Base-by-base conservation (phyloP, 92 coral and sea anemone species). In the Hydrozoanthus gracilis region DNA sequence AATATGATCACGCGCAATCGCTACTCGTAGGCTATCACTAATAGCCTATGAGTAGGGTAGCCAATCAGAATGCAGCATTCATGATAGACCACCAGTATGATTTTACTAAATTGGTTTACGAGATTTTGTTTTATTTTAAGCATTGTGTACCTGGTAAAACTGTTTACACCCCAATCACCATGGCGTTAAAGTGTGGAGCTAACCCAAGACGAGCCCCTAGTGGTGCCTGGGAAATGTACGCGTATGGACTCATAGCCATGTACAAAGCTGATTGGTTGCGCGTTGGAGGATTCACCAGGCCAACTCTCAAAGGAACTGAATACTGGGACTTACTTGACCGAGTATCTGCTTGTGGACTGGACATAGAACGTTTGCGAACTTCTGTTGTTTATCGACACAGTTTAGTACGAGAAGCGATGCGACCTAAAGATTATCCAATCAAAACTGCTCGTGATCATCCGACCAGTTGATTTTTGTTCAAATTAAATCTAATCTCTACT, bases 301-400 rank as follows among this genome's bases (percentile, higher is more conserved):
- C 82, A 27, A 77, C 49, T 44, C 14, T 20, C 48, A 61, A 56
- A 51, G 69, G 82, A 52, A 77, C 69, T 3, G 82, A 77, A 39
- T 77, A 77, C 82, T 56, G 82, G 82, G 82, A 77, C 69, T 7
- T 77, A 77, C 68, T 77, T 77, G 82, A 77, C 82, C 82, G 69
- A 14, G 82, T 56, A 7, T 66, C 44, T 14, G 50, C 68, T 18
- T 27, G 66, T 27, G 82, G 82, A 56, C 65, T 77, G 82, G 69
- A 77, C 18, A 56, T 77, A 77, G 82, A 77, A 60, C 82, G 82
- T 56, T 14, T 77, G 7, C 48, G 82, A 44, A 77, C 82, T 14
- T 39, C 68, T 14, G 82, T 77, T 20, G 82, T 77, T 56, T 77
- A 77, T 56, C 67, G 82, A n/a, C 82, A 77, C 17, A 55, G 11